Evolutionary conservation across 2,888 invertebrate species (phyloP).

Genomic region (Cryptus viduatorius): DNA sequence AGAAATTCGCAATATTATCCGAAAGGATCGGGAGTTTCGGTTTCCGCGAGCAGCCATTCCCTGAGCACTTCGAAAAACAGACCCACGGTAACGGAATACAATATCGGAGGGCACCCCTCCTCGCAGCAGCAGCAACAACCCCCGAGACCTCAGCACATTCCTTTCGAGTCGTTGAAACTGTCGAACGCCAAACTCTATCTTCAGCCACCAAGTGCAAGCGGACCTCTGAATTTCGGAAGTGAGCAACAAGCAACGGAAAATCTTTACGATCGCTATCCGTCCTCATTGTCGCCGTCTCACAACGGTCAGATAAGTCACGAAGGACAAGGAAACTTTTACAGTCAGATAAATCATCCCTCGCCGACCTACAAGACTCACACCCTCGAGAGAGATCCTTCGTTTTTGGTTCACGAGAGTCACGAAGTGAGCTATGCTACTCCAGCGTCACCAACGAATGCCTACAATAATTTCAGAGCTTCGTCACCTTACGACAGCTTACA

Average conservation of each 20-base stretch:
- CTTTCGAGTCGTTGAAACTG: conserved; percentile 78
- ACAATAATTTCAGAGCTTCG: conserved; percentile 78
- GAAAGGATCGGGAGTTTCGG: conserved; percentile 38
- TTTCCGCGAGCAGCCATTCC: conserved; percentile 40
- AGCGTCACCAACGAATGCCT: conserved; percentile 71
- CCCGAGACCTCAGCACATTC: conserved; percentile 72
- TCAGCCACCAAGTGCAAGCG: conserved; percentile 72
- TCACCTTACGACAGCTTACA: conserved; percentile 77
- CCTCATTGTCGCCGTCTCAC: conserved; percentile 53
- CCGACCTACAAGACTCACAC: conserved; percentile 76
- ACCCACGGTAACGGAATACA: conserved; percentile 68
- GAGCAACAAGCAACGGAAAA: conserved; percentile 69
- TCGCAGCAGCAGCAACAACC: conserved; percentile 58
- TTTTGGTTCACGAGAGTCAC: conserved; percentile 82
- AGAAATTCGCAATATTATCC: conserved; percentile 57
- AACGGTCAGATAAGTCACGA: conserved; percentile 67
- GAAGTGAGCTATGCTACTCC: conserved; percentile 81
- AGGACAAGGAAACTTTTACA: conserved; percentile 76
- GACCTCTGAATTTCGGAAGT: conserved; percentile 67
- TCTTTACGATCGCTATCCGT: conserved; percentile 73
- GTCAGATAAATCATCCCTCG: conserved; percentile 78
- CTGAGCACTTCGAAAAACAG: conserved; percentile 71
- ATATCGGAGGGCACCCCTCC: conserved; percentile 10
- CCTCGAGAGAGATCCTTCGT: conserved; percentile 80
- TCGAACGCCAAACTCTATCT: conserved; percentile 75